A percentile compares a stretch with the other conserved stretches of the same genome.
phyloP scores from a whole-genome alignment of 2,797 vertebrate genomes.

The Periparus ater region DNA sequence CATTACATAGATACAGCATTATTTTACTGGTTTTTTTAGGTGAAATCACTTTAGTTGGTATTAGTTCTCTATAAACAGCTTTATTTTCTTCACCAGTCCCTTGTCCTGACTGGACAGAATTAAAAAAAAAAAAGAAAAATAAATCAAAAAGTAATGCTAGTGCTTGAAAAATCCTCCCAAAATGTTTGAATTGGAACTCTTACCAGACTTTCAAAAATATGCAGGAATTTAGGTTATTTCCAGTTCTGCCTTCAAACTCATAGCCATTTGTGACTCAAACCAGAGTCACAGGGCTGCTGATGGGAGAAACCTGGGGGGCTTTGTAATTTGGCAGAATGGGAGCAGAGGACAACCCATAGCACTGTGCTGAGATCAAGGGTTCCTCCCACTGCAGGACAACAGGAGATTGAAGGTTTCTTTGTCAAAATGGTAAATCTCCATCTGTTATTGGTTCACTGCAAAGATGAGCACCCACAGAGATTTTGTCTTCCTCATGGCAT shows the following conservation, averaged over 20 bases:
- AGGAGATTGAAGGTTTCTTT: background rate
- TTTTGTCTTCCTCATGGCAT: background rate
- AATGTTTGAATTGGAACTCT: background rate
- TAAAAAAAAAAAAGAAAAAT: background rate
- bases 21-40: background rate
- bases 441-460: background rate
- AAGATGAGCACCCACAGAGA: background rate
- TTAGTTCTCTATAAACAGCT: background rate
- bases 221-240: background rate
- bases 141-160: background rate
- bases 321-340: background rate
- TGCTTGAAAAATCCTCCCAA: background rate
- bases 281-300: background rate
- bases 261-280: background rate
- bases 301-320: fast-evolving
- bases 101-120: background rate
- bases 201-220: background rate
- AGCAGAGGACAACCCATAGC: background rate
- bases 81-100: background rate
- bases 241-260: background rate
- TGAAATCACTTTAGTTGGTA: background rate
- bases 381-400: background rate
- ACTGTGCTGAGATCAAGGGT: background rate
- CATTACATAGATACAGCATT: background rate
- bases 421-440: background rate